Evolutionary conservation across 2,888 invertebrate species (phyloP), one percentile per base, ranked within the genome.

Genomic region (Entomobrya proxima): DNA sequence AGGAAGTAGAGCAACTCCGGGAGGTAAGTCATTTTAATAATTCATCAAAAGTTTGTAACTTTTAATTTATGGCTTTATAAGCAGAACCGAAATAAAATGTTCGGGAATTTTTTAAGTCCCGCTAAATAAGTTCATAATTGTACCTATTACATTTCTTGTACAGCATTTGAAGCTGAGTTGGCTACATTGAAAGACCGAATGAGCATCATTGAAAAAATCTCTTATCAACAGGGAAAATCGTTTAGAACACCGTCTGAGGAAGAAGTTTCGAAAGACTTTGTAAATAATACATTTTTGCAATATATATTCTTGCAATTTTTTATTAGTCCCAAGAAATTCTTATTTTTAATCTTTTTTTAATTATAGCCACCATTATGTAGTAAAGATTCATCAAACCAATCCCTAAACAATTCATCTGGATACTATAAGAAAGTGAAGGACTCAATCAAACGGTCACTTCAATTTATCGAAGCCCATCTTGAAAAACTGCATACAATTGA

Each of bases 151-250:
- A 52, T 52, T 52, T 24, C 3, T 3, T 47, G 3, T 47, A 15
- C 30, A 58, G 55, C 64, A 3, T 64, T 64, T 35, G 64, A 64
- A n/a, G 64, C 35, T 35, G 64, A 64, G 18, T 9, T 64, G 3
- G 35, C 64, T 9, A 52, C 75, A 2, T 21, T 75, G 32, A 50
- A 32, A n/a, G 55, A 75, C 18, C 50, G 75, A 18, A 75, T 75
- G 75, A 52, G 52, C 1, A 50, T 75, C 9, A 11, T 32, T 1
- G 75, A 75, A 6, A 72, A 47, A 18, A 27, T 47, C 7, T 40
- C 74, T 15, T 75, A 24, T 75, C 30, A 30, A 13, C 47, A 74
- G 6, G 74, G 30, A 4, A 74, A 74, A n/a, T 24, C 55, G 1
- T 58, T 27, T 15, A 24, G 30, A 3, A 18, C 18, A 3, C 27